Conservation (phyloP, 2,888 invertebrate genomes). For the Oscheius sp. region DNA sequence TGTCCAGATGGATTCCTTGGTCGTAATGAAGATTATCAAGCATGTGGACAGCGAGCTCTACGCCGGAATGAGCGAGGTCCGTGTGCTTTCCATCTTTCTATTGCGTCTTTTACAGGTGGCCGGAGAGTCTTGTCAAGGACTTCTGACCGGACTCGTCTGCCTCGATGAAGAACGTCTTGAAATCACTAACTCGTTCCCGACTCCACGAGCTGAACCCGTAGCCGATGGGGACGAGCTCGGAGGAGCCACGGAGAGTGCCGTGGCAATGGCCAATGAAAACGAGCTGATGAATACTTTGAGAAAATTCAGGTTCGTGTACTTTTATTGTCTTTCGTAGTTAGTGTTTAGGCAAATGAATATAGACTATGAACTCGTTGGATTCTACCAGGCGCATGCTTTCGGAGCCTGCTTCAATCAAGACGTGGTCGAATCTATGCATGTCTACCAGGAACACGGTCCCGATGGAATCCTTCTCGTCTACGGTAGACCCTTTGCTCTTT, state of each 20-base stretch:
- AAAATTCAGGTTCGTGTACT: slow-evolving; percentile 61
- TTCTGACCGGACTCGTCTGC: slow-evolving; percentile 72
- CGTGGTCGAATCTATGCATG: slow-evolving; percentile 93
- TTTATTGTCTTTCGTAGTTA: too few relatives aligned
- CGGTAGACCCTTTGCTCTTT: slow-evolving; percentile 76
- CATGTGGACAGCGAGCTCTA: slow-evolving; percentile 73
- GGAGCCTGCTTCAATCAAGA: slow-evolving; percentile 93
- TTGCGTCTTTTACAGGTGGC: slow-evolving; percentile 51
- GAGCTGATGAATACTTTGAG: slow-evolving; percentile 72
- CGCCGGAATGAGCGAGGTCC: slow-evolving; percentile 70
- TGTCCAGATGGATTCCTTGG: slow-evolving; percentile 69
- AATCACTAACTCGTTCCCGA: slow-evolving; percentile 73
- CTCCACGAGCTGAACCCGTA: slow-evolving; percentile 66
- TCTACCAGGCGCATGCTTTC: slow-evolving; percentile 93
- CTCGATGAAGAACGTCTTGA: slow-evolving; percentile 70
- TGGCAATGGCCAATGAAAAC: slow-evolving; percentile 50
- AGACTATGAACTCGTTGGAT: slow-evolving; percentile 82
- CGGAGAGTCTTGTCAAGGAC: slow-evolving; percentile 72
- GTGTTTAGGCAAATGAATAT: slow-evolving; percentile 72
- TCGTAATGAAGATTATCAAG: slow-evolving; percentile 72
- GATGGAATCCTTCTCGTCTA: slow-evolving; percentile 98
- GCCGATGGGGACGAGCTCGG: slow-evolving; percentile 66
- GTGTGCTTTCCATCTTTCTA: background rate
- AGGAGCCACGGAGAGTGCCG: background rate
- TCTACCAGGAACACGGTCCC: slow-evolving; percentile 96